phyloP scores from a whole-genome alignment of 2,797 vertebrate genomes.

The Neoniphon sammara region DNA sequence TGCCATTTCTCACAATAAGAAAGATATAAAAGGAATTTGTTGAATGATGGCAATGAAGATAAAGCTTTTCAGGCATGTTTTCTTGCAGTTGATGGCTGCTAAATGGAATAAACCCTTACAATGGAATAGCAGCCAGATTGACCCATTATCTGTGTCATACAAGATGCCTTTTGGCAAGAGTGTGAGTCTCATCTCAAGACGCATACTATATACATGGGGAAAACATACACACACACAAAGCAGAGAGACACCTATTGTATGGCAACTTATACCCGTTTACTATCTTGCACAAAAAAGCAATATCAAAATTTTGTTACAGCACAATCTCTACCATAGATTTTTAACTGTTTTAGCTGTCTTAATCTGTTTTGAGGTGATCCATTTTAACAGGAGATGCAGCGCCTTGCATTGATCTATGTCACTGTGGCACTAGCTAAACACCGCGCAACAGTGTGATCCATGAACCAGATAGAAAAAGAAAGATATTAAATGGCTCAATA shows the following conservation, averaged over 20 bases:
- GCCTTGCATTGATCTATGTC: constrained; percentile 65
- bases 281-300: neutral
- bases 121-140: constrained; percentile 18
- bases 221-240: neutral
- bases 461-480: neutral
- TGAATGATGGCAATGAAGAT: constrained; percentile 18
- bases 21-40: constrained; percentile 17
- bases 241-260: too few species aligned
- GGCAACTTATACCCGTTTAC: too few species aligned
- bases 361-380: constrained; percentile 62
- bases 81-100: constrained; percentile 9
- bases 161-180: constrained; percentile 27
- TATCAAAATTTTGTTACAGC: neutral
- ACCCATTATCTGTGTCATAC: constrained; percentile 29
- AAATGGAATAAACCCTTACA: constrained; percentile 38
- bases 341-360: constrained; percentile 32
- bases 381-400: constrained; percentile 52
- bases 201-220: neutral
- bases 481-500: constrained; percentile 48
- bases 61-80: constrained; percentile 16
- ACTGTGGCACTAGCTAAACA: constrained; percentile 31
- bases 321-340: constrained; percentile 23
- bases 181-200: constrained; percentile 3
- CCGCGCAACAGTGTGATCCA: constrained; percentile 49
- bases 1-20: constrained; percentile 31